Evolutionary conservation across 2,113 vertebrate genomes (phyloP), one percentile per base, ranked within the genome.

Genomic region (Syngnathus typhle): DNA sequence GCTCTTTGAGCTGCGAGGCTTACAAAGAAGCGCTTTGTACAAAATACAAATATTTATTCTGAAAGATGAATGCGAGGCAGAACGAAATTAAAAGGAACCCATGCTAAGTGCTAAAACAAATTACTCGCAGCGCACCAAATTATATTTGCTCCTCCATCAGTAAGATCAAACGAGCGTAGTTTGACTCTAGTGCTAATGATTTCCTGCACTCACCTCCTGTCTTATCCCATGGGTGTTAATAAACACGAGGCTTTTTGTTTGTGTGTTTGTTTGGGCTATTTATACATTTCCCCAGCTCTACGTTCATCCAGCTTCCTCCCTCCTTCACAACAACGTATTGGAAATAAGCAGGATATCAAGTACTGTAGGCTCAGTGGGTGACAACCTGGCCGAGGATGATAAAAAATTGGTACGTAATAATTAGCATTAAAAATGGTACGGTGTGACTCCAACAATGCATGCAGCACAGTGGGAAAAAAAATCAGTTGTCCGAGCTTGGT

Each of bases 61-160:
- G 78, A 85, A 86, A 89, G 85, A 85, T 74, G 78, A 86, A 88
- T 86, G 88, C 83, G 76, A 84, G 85, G 84, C 84, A 83, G 90
- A 90, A 89, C 87, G 69, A 87, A 91, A 91, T 91, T 89, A 91
- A 89, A 90, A 87, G 88, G 80, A 89, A 88, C 78, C 83, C 85
- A 79, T 83, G 87, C 89, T 90, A 88, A 90, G 87, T 86, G 88
- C 84, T 91, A 87, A 89, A 89, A 88, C 84, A 89, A 91, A 91
- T 91, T 87, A 91, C 87, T 90, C 54, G 73, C 85, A 77, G 88
- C 73, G 63, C 47, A 76, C 87, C 89, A 90, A 91, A 91, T 90
- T 89, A 87, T 88, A 90, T 90, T 91, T 88, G 88, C 87, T 89
- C 85, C 81, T 89, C 85, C 85, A 88, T 90, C 85, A 87, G 87